Conservation (phyloP, 2,888 invertebrate species). For the Diarsia brunnea region DNA sequence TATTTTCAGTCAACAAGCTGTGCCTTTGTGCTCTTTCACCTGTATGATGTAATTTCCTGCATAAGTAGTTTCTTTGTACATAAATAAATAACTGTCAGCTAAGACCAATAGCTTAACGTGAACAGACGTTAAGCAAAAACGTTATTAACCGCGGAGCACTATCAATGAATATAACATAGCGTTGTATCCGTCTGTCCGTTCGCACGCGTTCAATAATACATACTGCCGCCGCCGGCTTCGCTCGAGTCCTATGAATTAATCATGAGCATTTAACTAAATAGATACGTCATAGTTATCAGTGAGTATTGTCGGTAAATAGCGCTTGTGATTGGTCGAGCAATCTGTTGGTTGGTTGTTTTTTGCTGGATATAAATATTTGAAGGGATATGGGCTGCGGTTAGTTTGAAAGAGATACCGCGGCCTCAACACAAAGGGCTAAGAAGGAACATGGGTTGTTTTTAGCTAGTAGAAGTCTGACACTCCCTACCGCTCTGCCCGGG, state of each 20-base stretch:
- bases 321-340: conserved; percentile 36
- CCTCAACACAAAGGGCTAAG: too few species aligned
- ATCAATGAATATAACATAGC: conserved; percentile 64
- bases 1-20: not conserved
- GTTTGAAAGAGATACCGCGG: too few species aligned
- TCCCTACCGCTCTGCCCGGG: too few species aligned
- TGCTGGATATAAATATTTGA: not conserved
- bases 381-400: too few species aligned
- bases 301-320: conserved; percentile 37
- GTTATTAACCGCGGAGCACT: conserved; percentile 43
- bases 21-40: not conserved
- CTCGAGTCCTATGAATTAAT: conserved; percentile 60
- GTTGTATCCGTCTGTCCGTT: conserved; percentile 56
- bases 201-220: conserved; percentile 68
- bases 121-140: conserved; percentile 34
- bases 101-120: not conserved
- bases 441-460: too few species aligned
- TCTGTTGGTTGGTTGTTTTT: not conserved
- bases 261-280: conserved; percentile 68
- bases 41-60: not conserved
- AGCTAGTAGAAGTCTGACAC: too few species aligned
- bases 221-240: conserved; percentile 54
- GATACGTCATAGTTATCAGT: conserved; percentile 61
- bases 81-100: not conserved
- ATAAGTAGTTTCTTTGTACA: not conserved